phyloP scores from a whole-genome alignment of 2,113 vertebrate species.

The Xiphorhynchus elegans region DNA sequence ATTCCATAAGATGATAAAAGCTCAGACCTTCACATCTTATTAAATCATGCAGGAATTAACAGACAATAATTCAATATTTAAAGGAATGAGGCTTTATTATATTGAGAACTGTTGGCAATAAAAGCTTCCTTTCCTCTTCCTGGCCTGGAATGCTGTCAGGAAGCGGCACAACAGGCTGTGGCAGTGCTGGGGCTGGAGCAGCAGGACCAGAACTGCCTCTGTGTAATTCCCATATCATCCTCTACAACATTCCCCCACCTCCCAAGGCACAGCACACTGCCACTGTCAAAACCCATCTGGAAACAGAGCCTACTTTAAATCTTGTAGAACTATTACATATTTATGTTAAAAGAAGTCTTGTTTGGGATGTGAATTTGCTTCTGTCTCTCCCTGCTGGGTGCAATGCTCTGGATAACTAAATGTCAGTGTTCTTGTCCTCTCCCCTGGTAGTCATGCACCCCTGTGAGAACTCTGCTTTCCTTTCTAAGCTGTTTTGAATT shows the following conservation, averaged over 20 bases:
- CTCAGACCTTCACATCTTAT: conserved; percentile 3
- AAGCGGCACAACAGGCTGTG: not conserved
- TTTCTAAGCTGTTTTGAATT: not conserved
- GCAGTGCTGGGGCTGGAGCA: not conserved
- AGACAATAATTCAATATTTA: not conserved
- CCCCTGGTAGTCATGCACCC: rapidly evolving
- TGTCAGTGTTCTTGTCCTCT: not conserved
- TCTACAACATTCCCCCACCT: rapidly evolving
- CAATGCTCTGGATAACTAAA: not conserved
- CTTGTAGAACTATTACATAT: not conserved
- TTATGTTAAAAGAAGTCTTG: not conserved
- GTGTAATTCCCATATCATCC: not conserved
- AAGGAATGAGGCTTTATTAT: not conserved
- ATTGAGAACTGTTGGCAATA: not conserved
- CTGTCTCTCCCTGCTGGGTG: rapidly evolving
- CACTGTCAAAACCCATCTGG: not conserved
- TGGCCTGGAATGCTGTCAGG: not conserved
- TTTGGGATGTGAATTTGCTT: not conserved
- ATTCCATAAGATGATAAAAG: not conserved
- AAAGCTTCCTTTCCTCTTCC: not conserved
- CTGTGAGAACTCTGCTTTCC: not conserved
- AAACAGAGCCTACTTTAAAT: not conserved
- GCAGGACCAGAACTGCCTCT: not conserved
- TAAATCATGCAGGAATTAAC: conserved; percentile 11
- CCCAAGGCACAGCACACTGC: not conserved